These are phyloP conservation scores for Gandaritis pyraliata DNA, from an alignment of 2,888 invertebrate genomes.

Conservation along the genomic window DNA sequence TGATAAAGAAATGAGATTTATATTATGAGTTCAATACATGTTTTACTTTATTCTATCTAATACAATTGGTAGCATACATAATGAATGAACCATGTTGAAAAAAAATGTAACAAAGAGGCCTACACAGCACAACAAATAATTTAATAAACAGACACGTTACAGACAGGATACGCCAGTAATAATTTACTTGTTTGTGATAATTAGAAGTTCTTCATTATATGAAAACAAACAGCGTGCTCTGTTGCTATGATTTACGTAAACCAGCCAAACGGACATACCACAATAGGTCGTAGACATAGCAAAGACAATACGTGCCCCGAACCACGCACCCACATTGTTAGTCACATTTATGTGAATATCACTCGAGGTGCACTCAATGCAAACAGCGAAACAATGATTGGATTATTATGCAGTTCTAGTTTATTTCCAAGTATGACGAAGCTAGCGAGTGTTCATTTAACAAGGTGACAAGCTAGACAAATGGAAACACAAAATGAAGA, in stretches of 20 bases:
- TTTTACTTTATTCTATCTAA: slow-evolving; percentile 17
- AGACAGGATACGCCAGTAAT: slow-evolving; percentile 14
- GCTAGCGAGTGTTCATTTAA: slow-evolving; percentile 16
- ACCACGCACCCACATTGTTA: slow-evolving; percentile 45
- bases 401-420: slow-evolving; percentile 37
- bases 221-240: slow-evolving; percentile 16
- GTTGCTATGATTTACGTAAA: slow-evolving; percentile 26
- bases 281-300: slow-evolving; percentile 45
- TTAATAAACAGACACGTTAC: not conserved
- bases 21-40: slow-evolving; percentile 18
- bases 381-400: slow-evolving; percentile 46
- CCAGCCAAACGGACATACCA: slow-evolving; percentile 26
- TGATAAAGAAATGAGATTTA: slow-evolving; percentile 2
- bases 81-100: no score
- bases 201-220: slow-evolving; percentile 16
- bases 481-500: slow-evolving; percentile 19
- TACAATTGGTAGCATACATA: slow-evolving; percentile 3
- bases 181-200: slow-evolving; percentile 13
- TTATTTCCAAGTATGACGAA: slow-evolving; percentile 39
- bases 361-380: slow-evolving; percentile 43
- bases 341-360: slow-evolving; percentile 48
- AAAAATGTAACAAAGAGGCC: no score
- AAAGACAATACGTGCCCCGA: slow-evolving; percentile 49
- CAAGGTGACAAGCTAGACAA: slow-evolving; percentile 17
- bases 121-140: no score